Conservation (phyloP, 2,888 invertebrate species). For the Lydus trimaculatus region DNA sequence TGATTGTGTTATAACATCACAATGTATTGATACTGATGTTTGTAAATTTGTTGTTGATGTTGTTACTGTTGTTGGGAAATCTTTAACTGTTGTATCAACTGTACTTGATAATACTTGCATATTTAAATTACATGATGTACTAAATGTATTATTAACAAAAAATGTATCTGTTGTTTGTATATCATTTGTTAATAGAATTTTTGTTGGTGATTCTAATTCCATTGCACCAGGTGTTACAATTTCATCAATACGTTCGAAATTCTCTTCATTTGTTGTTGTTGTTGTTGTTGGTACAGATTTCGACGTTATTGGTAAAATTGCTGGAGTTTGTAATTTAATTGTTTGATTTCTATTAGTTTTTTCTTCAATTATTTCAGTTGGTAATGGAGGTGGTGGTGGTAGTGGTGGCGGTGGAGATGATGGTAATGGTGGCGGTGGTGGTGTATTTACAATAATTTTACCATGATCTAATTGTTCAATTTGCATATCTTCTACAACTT, state of each 20-base stretch:
- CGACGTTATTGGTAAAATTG: background rate
- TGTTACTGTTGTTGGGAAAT: constrained; percentile 7
- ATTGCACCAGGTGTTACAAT: background rate
- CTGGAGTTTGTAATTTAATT: background rate
- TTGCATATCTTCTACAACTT: background rate
- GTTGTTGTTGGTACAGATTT: background rate
- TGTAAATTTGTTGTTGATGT: constrained; percentile 1
- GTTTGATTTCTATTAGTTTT: background rate
- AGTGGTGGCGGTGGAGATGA: background rate
- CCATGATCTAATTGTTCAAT: background rate
- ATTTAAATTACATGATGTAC: constrained; percentile 5
- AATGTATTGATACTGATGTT: constrained; percentile 10
- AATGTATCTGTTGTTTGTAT: constrained; percentile 11
- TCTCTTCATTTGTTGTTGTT: background rate
- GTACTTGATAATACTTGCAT: constrained; percentile 15
- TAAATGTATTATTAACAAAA: constrained; percentile 10
- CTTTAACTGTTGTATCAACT: constrained; percentile 16
- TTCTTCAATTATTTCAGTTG: background rate
- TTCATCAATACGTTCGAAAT: background rate
- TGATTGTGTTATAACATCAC: constrained; percentile 2
- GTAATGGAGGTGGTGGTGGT: background rate
- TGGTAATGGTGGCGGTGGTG: background rate
- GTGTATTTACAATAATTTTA: background rate
- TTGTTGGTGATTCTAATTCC: constrained; percentile 1
- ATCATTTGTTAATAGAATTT: background rate